Evolutionary conservation across 2,888 invertebrate species (phyloP).

Genomic region (Netelia fuscicornis): DNA sequence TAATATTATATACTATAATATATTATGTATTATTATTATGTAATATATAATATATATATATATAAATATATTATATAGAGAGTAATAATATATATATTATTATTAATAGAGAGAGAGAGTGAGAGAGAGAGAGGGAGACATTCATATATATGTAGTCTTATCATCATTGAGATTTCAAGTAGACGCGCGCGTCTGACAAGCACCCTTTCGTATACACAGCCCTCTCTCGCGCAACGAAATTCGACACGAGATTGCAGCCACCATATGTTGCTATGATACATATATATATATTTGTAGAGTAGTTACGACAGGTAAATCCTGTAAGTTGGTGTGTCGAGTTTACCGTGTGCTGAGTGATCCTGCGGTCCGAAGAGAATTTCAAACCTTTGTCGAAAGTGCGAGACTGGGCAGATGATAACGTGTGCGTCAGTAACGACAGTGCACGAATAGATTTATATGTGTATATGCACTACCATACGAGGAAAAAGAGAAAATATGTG

Average conservation of each 20-base stretch:
- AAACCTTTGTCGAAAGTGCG: slow-evolving; percentile 27
- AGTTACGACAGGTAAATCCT: slow-evolving; percentile 15
- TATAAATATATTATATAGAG: too few species aligned
- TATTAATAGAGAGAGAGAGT: too few species aligned
- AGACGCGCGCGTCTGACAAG: not conserved
- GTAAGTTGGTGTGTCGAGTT: slow-evolving; percentile 12
- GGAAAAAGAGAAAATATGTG: slow-evolving; percentile 20
- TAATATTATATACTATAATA: too few species aligned
- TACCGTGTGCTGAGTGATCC: slow-evolving; percentile 1
- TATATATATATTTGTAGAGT: not conserved
- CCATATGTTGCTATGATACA: not conserved
- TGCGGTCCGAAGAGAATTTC: not conserved
- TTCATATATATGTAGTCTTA: not conserved
- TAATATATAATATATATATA: too few species aligned
- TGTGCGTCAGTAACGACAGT: not conserved
- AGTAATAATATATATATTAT: too few species aligned
- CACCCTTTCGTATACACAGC: not conserved
- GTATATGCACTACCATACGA: slow-evolving; percentile 16
- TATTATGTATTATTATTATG: too few species aligned
- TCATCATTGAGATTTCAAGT: not conserved
- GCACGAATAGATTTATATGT: not conserved
- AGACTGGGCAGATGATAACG: slow-evolving; percentile 6
- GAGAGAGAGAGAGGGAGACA: not conserved
- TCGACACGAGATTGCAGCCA: not conserved
- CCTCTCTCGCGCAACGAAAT: not conserved